A percentile compares a stretch with the other conserved stretches of the same genome.
phyloP scores from a whole-genome alignment of 2,797 vertebrate species.

The Enteromius trimaculatus region DNA sequence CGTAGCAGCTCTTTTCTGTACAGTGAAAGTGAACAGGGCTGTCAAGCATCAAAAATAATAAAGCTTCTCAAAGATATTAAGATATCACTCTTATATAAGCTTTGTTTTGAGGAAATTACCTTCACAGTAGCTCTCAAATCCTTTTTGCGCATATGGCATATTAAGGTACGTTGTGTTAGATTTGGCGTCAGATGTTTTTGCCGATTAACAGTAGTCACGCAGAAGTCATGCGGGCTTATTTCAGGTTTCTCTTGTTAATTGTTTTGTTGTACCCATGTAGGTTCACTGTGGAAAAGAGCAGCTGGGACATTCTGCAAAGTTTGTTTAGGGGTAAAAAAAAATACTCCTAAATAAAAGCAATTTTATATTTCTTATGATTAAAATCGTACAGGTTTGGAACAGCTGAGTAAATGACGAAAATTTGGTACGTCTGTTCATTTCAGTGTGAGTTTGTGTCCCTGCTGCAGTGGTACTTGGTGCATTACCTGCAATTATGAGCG shows the following conservation, averaged over 20 bases:
- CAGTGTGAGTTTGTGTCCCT: neutral
- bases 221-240: neutral
- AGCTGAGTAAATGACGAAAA: neutral
- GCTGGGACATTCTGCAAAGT: neutral
- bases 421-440: slow-evolving; percentile 14
- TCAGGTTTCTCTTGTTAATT: neutral
- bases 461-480: neutral
- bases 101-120: neutral
- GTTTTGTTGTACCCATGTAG: neutral
- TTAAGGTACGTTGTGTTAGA: neutral
- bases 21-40: neutral
- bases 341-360: neutral
- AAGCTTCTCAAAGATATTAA: neutral
- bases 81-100: neutral
- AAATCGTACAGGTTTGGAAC: neutral
- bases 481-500: slow-evolving; percentile 10
- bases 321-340: neutral
- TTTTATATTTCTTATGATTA: neutral
- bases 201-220: neutral
- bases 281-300: slow-evolving; percentile 9
- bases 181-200: neutral
- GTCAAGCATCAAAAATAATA: neutral
- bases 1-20: neutral
- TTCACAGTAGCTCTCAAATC: neutral
- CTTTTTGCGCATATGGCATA: neutral